Evolutionary conservation across 2,113 vertebrate species (phyloP).

Genomic region (Ahaetulla prasina): DNA sequence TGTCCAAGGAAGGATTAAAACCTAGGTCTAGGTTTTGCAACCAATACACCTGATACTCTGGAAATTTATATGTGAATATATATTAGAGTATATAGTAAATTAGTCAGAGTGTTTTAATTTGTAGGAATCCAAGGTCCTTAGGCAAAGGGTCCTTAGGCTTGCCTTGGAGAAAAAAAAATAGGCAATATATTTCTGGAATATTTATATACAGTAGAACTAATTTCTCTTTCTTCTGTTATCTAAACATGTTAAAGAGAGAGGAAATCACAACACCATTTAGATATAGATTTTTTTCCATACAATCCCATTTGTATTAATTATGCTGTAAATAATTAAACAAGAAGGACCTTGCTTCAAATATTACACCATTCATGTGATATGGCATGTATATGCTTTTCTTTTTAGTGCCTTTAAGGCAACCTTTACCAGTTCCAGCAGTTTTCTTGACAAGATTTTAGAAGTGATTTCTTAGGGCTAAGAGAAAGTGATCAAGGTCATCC

Average conservation of each 20-base stretch:
- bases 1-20: not conserved
- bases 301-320: conserved; percentile 27
- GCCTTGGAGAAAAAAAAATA: conserved; percentile 30
- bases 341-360: conserved; percentile 58
- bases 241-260: not conserved
- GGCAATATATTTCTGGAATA: not conserved
- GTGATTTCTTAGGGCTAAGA: not conserved
- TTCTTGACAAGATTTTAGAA: not conserved
- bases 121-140: not conserved
- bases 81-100: conserved; percentile 6
- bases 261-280: conserved; percentile 35
- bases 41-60: not conserved
- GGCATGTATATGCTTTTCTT: conserved; percentile 51
- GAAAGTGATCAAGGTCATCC: not conserved
- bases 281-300: conserved; percentile 44
- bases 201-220: conserved; percentile 28
- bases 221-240: conserved; percentile 30
- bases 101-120: not conserved
- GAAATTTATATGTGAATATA: not conserved
- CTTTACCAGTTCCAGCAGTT: not conserved
- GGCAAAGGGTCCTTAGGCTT: conserved; percentile 24
- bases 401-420: not conserved
- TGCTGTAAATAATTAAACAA: conserved; percentile 56
- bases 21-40: not conserved
- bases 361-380: conserved; percentile 64